Evolutionary conservation across 1,140 invertebrate species (phyloP).

Genomic region (Scaptomyza montana): DNA sequence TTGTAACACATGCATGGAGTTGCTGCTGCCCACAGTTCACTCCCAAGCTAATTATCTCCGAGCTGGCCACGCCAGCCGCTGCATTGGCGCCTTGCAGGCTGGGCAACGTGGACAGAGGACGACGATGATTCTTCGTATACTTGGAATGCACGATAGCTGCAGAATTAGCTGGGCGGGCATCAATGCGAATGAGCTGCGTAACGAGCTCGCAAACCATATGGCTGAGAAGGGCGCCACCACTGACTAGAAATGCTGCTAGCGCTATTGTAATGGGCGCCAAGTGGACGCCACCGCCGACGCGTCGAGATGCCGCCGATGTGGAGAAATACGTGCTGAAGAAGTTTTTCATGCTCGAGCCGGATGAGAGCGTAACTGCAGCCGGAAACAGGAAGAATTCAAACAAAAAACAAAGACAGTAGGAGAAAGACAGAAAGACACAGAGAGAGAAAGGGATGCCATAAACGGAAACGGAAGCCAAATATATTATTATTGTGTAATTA

Average conservation of each 20-base stretch:
- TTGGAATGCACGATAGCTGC: constrained; percentile 36
- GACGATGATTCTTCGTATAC: constrained; percentile 2
- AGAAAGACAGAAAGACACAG: neutral
- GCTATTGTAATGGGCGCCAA: constrained; percentile 46
- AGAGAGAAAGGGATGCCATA: constrained; percentile 8
- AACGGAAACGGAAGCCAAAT: constrained; percentile 65
- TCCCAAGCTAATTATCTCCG: constrained; percentile 36
- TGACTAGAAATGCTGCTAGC: constrained; percentile 35
- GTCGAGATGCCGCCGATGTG: constrained; percentile 46
- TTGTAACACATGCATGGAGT: constrained; percentile 16
- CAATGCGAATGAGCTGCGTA: constrained; percentile 14
- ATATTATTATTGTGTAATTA: constrained; percentile 51
- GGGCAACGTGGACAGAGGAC: constrained; percentile 46
- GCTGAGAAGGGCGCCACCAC: constrained; percentile 28
- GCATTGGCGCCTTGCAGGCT: constrained; percentile 46
- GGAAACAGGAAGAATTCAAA: constrained; percentile 30
- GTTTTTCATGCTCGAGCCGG: constrained; percentile 72
- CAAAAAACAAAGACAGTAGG: constrained; percentile 1
- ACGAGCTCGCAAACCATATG: constrained; percentile 34
- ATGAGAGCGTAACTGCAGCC: constrained; percentile 74
- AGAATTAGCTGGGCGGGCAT: constrained; percentile 16
- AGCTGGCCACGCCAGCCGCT: constrained; percentile 52
- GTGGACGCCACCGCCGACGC: constrained; percentile 41
- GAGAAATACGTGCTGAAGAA: constrained; percentile 77
- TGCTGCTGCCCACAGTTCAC: constrained; percentile 14